Conservation (phyloP, 2,113 vertebrate species). For the Parus major region DNA sequence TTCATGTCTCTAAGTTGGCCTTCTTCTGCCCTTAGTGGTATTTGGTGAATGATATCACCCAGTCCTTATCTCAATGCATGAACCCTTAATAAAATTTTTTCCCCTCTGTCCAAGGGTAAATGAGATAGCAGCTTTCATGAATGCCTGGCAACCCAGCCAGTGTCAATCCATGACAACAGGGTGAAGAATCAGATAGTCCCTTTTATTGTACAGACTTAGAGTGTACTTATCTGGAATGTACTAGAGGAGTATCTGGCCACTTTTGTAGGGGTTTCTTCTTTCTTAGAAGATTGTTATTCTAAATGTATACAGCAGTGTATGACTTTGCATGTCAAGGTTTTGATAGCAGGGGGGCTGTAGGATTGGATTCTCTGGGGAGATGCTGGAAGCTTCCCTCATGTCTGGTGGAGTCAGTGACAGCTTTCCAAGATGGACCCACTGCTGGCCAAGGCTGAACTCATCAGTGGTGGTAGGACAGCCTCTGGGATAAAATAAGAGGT, state of each 20-base stretch:
- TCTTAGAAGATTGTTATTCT: background rate
- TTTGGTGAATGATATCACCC: background rate
- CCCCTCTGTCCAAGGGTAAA: background rate
- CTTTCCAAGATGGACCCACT: background rate
- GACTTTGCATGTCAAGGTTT: background rate
- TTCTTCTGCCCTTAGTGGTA: background rate
- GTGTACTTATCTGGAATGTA: background rate
- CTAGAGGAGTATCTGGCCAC: background rate
- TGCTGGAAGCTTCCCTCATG: background rate
- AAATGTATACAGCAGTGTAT: background rate
- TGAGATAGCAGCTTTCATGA: background rate
- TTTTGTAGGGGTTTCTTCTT: accelerated
- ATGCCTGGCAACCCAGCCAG: background rate
- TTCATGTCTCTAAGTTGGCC: background rate
- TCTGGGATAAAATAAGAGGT: background rate
- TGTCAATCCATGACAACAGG: background rate
- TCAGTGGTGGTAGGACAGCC: background rate
- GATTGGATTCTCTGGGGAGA: background rate
- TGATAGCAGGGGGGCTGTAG: background rate
- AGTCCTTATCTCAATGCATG: background rate
- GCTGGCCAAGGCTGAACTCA: background rate
- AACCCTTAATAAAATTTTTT: background rate
- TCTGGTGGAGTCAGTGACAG: background rate
- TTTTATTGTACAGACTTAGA: background rate
- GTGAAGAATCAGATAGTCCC: background rate